These are phyloP conservation scores for Merops nubicus DNA, from an alignment of 2,113 vertebrate genomes.

Conservation along the genomic window DNA sequence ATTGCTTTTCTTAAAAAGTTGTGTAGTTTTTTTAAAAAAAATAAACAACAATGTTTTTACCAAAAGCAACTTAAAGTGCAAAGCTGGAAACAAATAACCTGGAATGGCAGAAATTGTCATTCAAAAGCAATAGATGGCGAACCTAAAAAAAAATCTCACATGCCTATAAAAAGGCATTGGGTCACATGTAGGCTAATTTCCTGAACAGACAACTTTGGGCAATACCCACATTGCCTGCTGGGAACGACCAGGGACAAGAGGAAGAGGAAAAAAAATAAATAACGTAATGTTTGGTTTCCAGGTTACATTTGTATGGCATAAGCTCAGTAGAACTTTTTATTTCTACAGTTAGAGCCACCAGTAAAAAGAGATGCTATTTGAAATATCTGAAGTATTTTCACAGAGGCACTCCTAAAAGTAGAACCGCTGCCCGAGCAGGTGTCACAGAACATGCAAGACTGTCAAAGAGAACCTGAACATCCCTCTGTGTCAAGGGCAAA, in stretches of 20 bases:
- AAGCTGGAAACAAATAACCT: background rate
- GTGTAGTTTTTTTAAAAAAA: too few relatives aligned
- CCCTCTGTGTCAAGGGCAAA: background rate
- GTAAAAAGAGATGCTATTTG: background rate
- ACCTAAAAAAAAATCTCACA: background rate
- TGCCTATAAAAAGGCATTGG: fast-evolving
- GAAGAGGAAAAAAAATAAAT: background rate
- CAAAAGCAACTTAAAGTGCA: too few relatives aligned
- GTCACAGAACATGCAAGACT: background rate
- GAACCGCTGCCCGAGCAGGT: background rate
- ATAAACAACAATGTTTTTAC: too few relatives aligned
- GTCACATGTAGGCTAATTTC: background rate
- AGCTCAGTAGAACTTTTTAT: background rate
- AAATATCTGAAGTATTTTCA: background rate
- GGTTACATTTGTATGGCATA: background rate
- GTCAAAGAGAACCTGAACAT: background rate
- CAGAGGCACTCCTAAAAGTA: background rate
- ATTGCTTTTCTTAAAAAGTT: background rate
- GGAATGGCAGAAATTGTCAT: background rate
- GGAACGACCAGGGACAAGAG: background rate
- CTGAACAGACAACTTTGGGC: background rate
- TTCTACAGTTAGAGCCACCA: background rate
- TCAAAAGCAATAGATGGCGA: background rate
- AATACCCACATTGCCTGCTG: background rate
- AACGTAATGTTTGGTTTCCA: background rate